Base-by-base conservation (phyloP, 2,888 invertebrate genomes). In the Papilio protenor region DNA sequence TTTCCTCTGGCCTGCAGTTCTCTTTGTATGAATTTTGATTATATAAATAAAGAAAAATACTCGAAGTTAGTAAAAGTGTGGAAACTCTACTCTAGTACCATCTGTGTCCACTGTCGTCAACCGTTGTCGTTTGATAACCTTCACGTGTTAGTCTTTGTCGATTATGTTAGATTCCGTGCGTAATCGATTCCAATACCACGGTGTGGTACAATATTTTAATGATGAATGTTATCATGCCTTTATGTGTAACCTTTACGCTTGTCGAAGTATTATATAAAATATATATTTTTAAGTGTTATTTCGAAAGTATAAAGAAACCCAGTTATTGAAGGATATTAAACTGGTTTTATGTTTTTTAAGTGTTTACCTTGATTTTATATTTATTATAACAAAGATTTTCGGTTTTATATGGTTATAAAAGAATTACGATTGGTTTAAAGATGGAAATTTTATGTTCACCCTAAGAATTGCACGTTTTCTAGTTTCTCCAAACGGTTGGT, bases 131-230 rank as follows among this genome's bases (percentile, higher is more conserved):
- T 33, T n/a, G 64, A 66, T 33, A 61, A 75, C 75, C 64, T 75
- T 75, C 64, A 33, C 40, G 66, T 27, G 49, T 75, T 66, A 75
- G 52, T 66, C 14, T 64, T 61, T n/a, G 61, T 18, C 47, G 61
- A 75, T 75, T 75, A 66, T 49, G 52, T 66, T 66, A 66, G 49
- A 64, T 61, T 66, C 75, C 21, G 40, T 75, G 75, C n/a, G 16
- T 23, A 75, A 75, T 75, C 47, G 75, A 66, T 75, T 75, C 52
- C n/a, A 52, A 61, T 61, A 55, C 14, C 47, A 66, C 27, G 66
- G 47, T 18, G 23, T 21, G 21, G 40, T 33, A 55, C 49, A 16
- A 72, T 76, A 76, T 64, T 72, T 76, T 72, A 72, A 76, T 72
- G 52, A 55, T 72, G 52, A 72, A 72, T 72, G 72, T 64, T 64